These are phyloP conservation scores for Pollenia angustigena DNA, from an alignment of 2,888 invertebrate genomes.

Conservation along the genomic window DNA sequence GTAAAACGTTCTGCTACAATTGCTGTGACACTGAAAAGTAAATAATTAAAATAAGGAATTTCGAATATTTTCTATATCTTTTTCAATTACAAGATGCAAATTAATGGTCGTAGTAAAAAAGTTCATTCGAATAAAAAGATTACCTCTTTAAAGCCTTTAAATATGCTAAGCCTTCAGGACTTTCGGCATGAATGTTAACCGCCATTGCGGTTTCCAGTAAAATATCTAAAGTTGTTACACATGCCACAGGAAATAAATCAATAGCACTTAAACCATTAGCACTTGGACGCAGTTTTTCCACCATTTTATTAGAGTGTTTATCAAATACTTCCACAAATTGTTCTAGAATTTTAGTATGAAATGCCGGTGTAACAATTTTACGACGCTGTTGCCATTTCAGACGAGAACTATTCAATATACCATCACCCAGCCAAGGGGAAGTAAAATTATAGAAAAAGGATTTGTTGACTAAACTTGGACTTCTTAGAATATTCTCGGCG, in stretches of 20 bases:
- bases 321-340: constrained; percentile 6
- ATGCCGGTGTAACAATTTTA: constrained; percentile 4
- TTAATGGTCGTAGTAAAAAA: too few species aligned
- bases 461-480: neutral
- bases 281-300: neutral
- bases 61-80: too few species aligned
- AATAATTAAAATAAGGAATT: too few species aligned
- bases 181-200: constrained; percentile 84
- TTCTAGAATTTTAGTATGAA: neutral
- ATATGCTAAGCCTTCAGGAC: neutral
- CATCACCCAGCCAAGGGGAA: neutral
- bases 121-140: neutral
- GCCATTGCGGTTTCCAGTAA: constrained; percentile 80
- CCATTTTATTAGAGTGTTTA: neutral
- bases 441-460: neutral
- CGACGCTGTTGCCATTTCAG: neutral
- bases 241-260: constrained; percentile 60
- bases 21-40: too few species aligned
- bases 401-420: neutral
- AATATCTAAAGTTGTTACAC: constrained; percentile 71
- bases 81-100: too few species aligned
- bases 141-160: neutral
- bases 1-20: constrained; percentile 23
- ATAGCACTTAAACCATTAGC: neutral
- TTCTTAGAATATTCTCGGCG: neutral